Conservation (phyloP, 37 sponge, comb jelly and placozoan species). For the Beroe forskalii region DNA sequence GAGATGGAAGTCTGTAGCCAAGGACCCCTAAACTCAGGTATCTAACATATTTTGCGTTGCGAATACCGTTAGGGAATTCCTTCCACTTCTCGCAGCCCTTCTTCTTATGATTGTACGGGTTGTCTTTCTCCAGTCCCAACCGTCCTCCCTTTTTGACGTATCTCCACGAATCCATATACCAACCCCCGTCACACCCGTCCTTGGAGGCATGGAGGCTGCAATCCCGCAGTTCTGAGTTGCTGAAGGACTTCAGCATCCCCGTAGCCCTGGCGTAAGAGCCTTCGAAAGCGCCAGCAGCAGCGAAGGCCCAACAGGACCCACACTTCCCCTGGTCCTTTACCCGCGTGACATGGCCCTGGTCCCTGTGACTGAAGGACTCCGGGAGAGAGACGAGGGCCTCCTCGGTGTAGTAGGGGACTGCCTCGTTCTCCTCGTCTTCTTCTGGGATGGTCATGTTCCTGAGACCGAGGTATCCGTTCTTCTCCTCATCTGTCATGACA, state of each 20-base stretch:
- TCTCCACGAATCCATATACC: background rate
- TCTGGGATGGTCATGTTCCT: background rate
- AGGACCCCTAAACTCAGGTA: background rate
- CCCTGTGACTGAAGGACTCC: background rate
- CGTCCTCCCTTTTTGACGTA: background rate
- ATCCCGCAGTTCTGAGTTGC: background rate
- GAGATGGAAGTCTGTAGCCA: no score
- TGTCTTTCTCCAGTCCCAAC: background rate
- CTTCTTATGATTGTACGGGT: background rate
- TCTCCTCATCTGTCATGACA: background rate
- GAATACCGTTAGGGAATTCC: background rate
- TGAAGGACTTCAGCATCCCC: conserved; percentile 8
- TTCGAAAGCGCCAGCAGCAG: background rate
- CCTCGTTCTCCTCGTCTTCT: background rate
- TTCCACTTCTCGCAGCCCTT: background rate
- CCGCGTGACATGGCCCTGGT: background rate
- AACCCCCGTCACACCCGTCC: conserved; percentile 35
- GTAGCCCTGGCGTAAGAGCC: conserved; percentile 27
- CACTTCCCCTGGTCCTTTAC: background rate
- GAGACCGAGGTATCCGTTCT: background rate
- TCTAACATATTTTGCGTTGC: background rate
- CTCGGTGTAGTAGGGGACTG: background rate
- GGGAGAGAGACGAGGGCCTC: background rate
- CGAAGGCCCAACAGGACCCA: conserved; percentile 24
- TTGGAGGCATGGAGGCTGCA: background rate